phyloP scores from a whole-genome alignment of 2,888 invertebrate species.

The Trachelus tabidus region DNA sequence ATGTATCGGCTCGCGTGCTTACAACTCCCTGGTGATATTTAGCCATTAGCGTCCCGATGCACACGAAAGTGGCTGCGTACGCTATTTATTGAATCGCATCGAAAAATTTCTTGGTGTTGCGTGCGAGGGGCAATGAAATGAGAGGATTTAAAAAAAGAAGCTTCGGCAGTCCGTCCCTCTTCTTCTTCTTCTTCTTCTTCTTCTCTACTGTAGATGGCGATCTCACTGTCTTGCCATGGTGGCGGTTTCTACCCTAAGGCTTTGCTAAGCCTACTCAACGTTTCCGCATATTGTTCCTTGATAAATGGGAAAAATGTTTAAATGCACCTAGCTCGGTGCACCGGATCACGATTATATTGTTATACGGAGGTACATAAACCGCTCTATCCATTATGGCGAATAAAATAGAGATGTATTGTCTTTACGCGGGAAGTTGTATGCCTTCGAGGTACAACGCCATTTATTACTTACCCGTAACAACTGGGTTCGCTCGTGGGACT shows the following conservation, averaged over 20 bases:
- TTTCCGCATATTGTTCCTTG: slow-evolving; percentile 47
- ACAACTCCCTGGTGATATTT: not conserved
- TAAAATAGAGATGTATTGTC: slow-evolving; percentile 59
- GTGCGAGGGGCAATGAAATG: not conserved
- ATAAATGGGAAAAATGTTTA: slow-evolving; percentile 19
- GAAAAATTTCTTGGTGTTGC: slow-evolving; percentile 33
- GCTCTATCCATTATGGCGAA: slow-evolving; percentile 41
- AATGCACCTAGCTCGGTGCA: slow-evolving; percentile 18
- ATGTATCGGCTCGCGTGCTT: not conserved
- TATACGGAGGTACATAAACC: slow-evolving; percentile 32
- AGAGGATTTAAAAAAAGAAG: not conserved
- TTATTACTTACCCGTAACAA: slow-evolving; percentile 37
- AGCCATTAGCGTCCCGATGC: not conserved
- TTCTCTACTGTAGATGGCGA: not conserved
- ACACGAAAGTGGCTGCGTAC: not conserved
- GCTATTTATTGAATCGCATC: not conserved
- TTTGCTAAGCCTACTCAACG: slow-evolving; percentile 27
- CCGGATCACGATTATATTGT: slow-evolving; percentile 53
- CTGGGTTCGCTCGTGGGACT: slow-evolving; percentile 16
- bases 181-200: not conserved
- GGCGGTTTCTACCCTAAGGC: slow-evolving; percentile 46
- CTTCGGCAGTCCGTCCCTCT: not conserved
- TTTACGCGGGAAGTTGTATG: slow-evolving; percentile 48
- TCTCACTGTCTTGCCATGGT: slow-evolving; percentile 16
- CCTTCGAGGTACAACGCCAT: slow-evolving; percentile 37